These are phyloP conservation scores for Melanchra persicariae DNA, from an alignment of 2,888 invertebrate genomes.

Conservation along the genomic window DNA sequence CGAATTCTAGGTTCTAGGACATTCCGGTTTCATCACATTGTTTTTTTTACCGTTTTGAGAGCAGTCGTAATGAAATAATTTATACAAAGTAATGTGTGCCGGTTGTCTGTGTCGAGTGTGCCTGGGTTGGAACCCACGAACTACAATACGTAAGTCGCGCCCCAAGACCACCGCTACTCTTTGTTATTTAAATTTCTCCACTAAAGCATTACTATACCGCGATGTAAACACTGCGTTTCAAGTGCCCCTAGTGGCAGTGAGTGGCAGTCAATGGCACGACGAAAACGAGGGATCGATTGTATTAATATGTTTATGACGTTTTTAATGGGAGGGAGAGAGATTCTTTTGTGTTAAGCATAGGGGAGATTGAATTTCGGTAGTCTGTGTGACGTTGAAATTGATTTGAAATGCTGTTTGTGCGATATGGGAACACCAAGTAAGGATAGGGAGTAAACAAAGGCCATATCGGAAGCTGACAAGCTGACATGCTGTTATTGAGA, in stretches of 20 bases:
- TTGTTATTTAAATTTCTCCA: constrained; percentile 21
- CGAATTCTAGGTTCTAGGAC: too few species aligned
- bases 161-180: neutral
- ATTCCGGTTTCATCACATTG: too few species aligned
- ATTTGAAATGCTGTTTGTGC: constrained; percentile 32
- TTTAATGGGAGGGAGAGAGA: constrained; percentile 68
- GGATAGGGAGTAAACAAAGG: neutral
- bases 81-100: too few species aligned
- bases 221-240: constrained; percentile 57
- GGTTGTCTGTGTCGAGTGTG: too few species aligned
- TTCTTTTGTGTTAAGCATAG: constrained; percentile 62
- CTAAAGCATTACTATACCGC: constrained; percentile 40
- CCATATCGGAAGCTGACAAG: neutral
- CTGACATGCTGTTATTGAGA: neutral
- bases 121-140: too few species aligned
- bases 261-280: constrained; percentile 26
- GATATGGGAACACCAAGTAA: neutral
- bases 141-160: too few species aligned
- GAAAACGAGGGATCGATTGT: constrained; percentile 51
- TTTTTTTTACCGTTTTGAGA: too few species aligned
- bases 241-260: constrained; percentile 36
- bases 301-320: constrained; percentile 61
- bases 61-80: too few species aligned
- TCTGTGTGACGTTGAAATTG: constrained; percentile 38
- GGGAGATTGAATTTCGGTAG: constrained; percentile 49